phyloP scores from a whole-genome alignment of 2,888 invertebrate genomes.

The Formica aserva region DNA sequence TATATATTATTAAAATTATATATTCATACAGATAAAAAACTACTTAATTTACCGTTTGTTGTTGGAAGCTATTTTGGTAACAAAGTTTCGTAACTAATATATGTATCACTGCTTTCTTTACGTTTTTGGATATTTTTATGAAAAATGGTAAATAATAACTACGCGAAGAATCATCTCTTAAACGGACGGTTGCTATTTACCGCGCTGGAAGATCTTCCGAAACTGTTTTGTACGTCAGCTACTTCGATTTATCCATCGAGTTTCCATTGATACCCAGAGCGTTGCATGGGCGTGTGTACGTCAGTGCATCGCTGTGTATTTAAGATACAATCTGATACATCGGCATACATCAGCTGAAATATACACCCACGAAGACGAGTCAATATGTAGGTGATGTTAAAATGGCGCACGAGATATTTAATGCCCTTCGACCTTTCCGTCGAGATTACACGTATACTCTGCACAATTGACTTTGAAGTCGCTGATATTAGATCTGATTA shows the following conservation, averaged over 20 bases:
- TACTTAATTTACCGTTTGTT: background rate
- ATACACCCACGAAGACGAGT: constrained; percentile 51
- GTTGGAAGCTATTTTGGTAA: background rate
- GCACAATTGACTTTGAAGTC: constrained; percentile 24
- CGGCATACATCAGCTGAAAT: constrained; percentile 42
- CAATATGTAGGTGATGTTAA: constrained; percentile 67
- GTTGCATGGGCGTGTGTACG: constrained; percentile 36
- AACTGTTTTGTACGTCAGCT: constrained; percentile 13
- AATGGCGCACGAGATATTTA: constrained; percentile 67
- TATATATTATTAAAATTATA: background rate
- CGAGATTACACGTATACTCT: constrained; percentile 30
- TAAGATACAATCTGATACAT: constrained; percentile 48
- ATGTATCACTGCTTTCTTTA: background rate
- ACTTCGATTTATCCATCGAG: constrained; percentile 45
- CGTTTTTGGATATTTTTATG: background rate
- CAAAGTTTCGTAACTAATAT: background rate
- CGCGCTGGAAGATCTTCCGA: background rate
- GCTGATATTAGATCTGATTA: constrained; percentile 1
- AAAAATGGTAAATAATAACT: constrained; percentile 2
- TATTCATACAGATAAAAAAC: background rate
- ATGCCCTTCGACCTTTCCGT: constrained; percentile 45
- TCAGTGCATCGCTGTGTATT: constrained; percentile 51
- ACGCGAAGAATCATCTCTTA: constrained; percentile 5
- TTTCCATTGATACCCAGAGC: constrained; percentile 37
- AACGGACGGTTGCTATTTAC: constrained; percentile 40